Percentiles rank a stretch among this genome's conserved stretches.
Conservation (phyloP, 2,888 invertebrate species). For the Molanna angustata region DNA sequence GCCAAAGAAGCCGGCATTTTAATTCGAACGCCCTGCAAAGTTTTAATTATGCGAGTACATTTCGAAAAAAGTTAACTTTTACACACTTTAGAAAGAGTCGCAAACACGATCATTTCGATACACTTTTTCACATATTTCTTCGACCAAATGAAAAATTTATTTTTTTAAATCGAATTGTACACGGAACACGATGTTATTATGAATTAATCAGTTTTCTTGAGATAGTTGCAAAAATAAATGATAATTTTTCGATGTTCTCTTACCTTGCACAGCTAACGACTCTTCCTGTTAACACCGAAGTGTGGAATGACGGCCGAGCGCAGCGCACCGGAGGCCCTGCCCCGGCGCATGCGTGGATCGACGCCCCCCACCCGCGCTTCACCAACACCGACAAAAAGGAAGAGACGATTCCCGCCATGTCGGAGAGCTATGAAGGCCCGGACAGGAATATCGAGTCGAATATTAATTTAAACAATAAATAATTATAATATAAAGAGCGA, state of each 20-base stretch:
- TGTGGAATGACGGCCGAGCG: slow-evolving; percentile 55
- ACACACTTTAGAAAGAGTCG: neutral
- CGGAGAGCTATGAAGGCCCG: too few species aligned
- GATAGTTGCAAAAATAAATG: neutral
- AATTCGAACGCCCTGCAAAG: too few species aligned
- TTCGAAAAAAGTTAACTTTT: too few species aligned
- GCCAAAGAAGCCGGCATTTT: too few species aligned
- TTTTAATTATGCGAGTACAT: too few species aligned
- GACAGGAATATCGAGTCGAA: neutral
- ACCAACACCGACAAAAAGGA: slow-evolving; percentile 40
- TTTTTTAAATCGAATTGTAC: too few species aligned
- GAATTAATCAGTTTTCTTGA: too few species aligned
- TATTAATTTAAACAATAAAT: neutral
- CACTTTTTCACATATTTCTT: too few species aligned
- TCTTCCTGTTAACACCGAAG: slow-evolving; percentile 56
- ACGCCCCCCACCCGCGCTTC: slow-evolving; percentile 35
- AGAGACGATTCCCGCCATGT: slow-evolving; percentile 16
- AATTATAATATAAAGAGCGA: too few species aligned
- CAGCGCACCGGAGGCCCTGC: slow-evolving; percentile 39
- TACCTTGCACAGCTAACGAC: slow-evolving; percentile 57
- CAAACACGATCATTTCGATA: too few species aligned
- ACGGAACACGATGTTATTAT: too few species aligned
- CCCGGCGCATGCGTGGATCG: slow-evolving; percentile 18
- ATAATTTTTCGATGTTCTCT: slow-evolving; percentile 42
- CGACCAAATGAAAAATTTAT: too few species aligned